Evolutionary conservation across 2,113 vertebrate species (phyloP), one percentile per base, ranked within the genome.

Genomic region (Nesoenas mayeri): DNA sequence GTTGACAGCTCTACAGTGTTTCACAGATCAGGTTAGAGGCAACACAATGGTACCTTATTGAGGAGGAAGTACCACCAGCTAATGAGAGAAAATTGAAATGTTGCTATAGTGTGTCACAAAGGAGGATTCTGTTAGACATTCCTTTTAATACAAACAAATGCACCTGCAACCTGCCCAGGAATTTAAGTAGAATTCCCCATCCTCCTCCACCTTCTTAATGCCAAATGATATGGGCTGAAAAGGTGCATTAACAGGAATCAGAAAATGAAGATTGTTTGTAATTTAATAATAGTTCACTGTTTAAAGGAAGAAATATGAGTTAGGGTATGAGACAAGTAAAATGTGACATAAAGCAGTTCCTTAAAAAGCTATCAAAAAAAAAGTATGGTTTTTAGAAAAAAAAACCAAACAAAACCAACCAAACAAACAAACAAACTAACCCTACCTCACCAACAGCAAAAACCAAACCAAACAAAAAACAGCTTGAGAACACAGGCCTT

Each of bases 51-150:
- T 28, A 89, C 56, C 85, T 90, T 94, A 96, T 93, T 96, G 91
- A 95, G 57, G 70, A 96, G 94, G 96, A 97, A 96, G 96, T 94
- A 70, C 87, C 56, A 85, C 12, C 40, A 96, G 64, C 81, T 96
- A 97, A 97, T 88, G 77, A 96, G 73, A 90, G 89, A 95, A 97
- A 92, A 96, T 91, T 95, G 91, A 93, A 96, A 96, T 94, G 87
- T 94, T 96, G 69, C 95, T 96, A 69, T 92, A 95, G 51, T 80
- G 69, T 97, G 85, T 92, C 92, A 97, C 95, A 97, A 97, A 97
- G 69, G 70, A 92, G 60, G 90, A 93, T 97, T 95, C 89, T 96
- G 81, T 94, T 93, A 93, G 88, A 91, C 13, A 22, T 92, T 95
- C 89, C 83, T 88, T 60, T 87, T 93, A 91, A 96, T 89, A 83